phyloP scores from a whole-genome alignment of 2,113 vertebrate species.

The Anolis sagrei region DNA sequence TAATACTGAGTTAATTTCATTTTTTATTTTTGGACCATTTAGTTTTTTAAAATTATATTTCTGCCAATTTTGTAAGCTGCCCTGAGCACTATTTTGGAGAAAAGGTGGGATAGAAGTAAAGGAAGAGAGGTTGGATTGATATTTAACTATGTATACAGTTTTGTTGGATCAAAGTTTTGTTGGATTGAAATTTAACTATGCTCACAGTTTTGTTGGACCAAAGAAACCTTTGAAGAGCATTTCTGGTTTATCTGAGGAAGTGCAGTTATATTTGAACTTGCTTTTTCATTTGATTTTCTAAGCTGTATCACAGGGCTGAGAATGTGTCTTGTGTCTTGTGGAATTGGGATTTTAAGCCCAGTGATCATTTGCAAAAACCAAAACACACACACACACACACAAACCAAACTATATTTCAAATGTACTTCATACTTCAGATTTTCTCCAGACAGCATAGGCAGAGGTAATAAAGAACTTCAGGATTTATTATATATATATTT shows the following conservation, averaged over 20 bases:
- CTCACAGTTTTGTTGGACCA: not conserved
- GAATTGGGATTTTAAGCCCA: constrained; percentile 21
- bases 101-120: too few relatives aligned
- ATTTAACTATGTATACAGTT: too few relatives aligned
- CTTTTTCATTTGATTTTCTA: not conserved
- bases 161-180: too few relatives aligned
- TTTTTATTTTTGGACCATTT: too few relatives aligned
- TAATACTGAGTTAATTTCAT: too few relatives aligned
- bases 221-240: not conserved
- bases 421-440: not conserved
- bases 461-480: constrained; percentile 17
- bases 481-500: not conserved
- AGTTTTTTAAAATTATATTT: too few relatives aligned
- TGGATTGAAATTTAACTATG: not conserved
- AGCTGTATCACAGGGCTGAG: not conserved
- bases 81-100: too few relatives aligned
- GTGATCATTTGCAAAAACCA: not conserved
- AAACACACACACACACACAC: too few relatives aligned
- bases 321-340: too few relatives aligned
- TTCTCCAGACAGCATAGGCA: not conserved
- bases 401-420: too few relatives aligned
- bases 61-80: too few relatives aligned
- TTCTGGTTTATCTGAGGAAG: constrained; percentile 19
- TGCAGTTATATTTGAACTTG: not conserved
- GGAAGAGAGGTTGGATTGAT: too few relatives aligned